These are phyloP conservation scores for Drosophila pseudoananassae DNA, from an alignment of 1,140 invertebrate genomes.

Conservation along the genomic window DNA sequence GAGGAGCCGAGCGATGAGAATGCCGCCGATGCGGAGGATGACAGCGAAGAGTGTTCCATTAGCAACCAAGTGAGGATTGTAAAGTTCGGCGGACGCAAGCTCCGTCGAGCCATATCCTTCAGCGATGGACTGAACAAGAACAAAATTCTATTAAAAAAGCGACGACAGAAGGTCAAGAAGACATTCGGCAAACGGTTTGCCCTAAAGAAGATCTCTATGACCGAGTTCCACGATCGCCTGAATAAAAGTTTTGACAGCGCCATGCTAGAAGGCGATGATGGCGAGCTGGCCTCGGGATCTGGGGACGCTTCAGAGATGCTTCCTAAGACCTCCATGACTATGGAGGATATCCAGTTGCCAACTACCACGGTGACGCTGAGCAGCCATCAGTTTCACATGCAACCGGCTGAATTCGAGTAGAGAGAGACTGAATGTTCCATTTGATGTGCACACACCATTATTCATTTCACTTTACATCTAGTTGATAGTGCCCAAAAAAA, in stretches of 20 bases:
- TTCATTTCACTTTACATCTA: constrained; percentile 17
- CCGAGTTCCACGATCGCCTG: constrained; percentile 71
- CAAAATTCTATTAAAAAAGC: constrained; percentile 69
- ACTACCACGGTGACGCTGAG: background rate
- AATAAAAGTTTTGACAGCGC: constrained; percentile 75
- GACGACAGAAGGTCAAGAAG: constrained; percentile 78
- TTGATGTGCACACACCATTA: constrained; percentile 1
- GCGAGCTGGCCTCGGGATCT: background rate
- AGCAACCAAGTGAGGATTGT: constrained; percentile 63
- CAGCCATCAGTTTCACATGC: constrained; percentile 13
- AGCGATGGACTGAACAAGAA: constrained; percentile 76
- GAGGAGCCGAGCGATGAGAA: constrained; percentile 73
- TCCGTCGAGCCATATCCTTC: constrained; percentile 65
- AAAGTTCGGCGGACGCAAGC: constrained; percentile 62
- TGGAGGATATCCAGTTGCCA: constrained; percentile 70
- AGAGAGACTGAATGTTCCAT: constrained; percentile 38
- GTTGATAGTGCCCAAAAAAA: constrained; percentile 34
- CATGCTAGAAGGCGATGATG: constrained; percentile 65
- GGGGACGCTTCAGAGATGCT: constrained; percentile 4
- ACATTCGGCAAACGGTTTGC: constrained; percentile 68
- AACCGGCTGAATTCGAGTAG: constrained; percentile 46
- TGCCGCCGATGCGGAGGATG: constrained; percentile 65
- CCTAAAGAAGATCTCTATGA: constrained; percentile 72
- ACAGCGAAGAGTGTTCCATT: constrained; percentile 58
- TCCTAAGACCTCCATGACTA: constrained; percentile 29